phyloP scores from a whole-genome alignment of 2,797 vertebrate species.

The Lacerta agilis region DNA sequence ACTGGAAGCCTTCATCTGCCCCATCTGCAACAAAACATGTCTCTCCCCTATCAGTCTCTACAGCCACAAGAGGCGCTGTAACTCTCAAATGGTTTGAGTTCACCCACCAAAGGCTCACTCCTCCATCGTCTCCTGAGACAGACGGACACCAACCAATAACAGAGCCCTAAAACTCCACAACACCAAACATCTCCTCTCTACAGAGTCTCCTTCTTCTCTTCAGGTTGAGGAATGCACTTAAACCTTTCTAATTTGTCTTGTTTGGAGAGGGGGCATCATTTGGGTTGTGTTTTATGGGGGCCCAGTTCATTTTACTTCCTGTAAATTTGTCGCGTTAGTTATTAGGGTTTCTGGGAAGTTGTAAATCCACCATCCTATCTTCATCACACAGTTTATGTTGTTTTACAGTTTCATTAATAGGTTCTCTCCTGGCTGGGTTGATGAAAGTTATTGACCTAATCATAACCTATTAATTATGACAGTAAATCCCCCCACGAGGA shows the following conservation, averaged over 20 bases:
- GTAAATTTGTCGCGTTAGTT: slow-evolving; percentile 77
- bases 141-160: no score
- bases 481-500: slow-evolving; percentile 71
- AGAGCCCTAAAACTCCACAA: slow-evolving; percentile 36
- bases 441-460: slow-evolving; percentile 81
- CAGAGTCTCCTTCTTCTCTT: slow-evolving; percentile 63
- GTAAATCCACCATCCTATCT: slow-evolving; percentile 73
- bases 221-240: slow-evolving; percentile 65
- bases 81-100: no score
- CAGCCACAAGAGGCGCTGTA: no score
- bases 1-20: no score
- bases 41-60: no score
- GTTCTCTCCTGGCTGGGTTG: slow-evolving; percentile 71
- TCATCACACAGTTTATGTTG: slow-evolving; percentile 71
- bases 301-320: slow-evolving; percentile 77
- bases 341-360: slow-evolving; percentile 77
- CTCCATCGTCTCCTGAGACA: slow-evolving; percentile 19
- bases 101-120: no score
- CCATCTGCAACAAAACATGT: no score
- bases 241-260: slow-evolving; percentile 71
- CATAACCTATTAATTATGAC: slow-evolving; percentile 81
- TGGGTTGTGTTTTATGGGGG: slow-evolving; percentile 72
- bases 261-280: slow-evolving; percentile 71
- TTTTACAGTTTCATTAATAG: slow-evolving; percentile 78
- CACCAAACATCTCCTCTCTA: slow-evolving; percentile 43